Conservation (phyloP, 2,113 vertebrate genomes). For the Pseudopodoces humilis region DNA sequence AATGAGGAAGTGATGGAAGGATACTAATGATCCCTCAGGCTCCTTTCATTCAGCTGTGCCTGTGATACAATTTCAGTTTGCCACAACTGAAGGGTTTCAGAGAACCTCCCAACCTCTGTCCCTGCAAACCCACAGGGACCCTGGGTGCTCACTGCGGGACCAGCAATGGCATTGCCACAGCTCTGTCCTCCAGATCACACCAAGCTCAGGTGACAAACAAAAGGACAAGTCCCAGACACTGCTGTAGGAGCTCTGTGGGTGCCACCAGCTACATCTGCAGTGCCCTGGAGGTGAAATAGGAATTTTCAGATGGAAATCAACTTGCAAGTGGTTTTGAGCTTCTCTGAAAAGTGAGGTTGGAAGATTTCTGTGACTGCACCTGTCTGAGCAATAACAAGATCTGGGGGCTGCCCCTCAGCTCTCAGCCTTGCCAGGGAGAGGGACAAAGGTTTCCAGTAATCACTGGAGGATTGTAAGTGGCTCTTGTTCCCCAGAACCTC, state of each 20-base stretch:
- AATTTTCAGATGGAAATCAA: not conserved
- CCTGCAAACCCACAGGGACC: not conserved
- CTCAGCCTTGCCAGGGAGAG: not conserved
- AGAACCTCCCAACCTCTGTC: not conserved
- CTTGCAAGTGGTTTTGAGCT: not conserved
- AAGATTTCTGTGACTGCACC: not conserved
- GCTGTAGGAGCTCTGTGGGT: not conserved
- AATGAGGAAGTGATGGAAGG: slow-evolving; percentile 82
- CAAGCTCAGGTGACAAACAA: rapidly evolving
- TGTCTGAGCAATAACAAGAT: not conserved
- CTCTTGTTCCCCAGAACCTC: not conserved
- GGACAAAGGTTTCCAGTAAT: not conserved
- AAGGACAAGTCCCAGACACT: not conserved
- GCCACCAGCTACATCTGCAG: not conserved
- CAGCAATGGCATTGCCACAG: not conserved
- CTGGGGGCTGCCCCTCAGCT: not conserved
- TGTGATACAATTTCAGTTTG: not conserved
- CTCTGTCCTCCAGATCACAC: not conserved
- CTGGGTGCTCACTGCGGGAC: not conserved
- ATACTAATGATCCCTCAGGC: slow-evolving; percentile 72
- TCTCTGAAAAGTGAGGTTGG: not conserved
- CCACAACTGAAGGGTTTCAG: not conserved
- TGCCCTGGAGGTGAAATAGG: not conserved
- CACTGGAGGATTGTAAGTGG: not conserved
- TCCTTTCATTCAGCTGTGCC: slow-evolving; percentile 38